Evolutionary conservation across 92 coral and sea anemone species (phyloP).

Genomic region (Zoanthus sociatus): DNA sequence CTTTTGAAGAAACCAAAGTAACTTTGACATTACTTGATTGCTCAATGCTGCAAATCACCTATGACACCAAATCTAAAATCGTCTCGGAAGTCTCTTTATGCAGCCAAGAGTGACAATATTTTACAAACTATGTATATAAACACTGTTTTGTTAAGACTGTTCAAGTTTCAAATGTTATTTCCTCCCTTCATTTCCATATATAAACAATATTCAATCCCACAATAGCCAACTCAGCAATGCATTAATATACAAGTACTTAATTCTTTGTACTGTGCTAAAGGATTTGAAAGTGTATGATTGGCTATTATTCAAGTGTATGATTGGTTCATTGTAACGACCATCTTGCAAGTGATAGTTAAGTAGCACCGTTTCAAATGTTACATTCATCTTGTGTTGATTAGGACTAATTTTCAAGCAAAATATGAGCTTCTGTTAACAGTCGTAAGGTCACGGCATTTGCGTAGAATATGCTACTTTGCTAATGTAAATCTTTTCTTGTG

Average conservation of each 20-base stretch:
- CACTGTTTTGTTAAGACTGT: slow-evolving; percentile 20
- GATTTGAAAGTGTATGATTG: slow-evolving; percentile 17
- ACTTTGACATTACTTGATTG: slow-evolving; percentile 49
- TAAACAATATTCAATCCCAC: slow-evolving; percentile 17
- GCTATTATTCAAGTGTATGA: slow-evolving; percentile 12
- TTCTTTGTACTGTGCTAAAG: slow-evolving; percentile 17
- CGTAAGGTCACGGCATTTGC: slow-evolving; percentile 19
- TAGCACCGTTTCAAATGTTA: slow-evolving; percentile 17
- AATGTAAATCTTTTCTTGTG: slow-evolving; percentile 22
- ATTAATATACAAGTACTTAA: slow-evolving; percentile 16
- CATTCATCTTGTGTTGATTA: slow-evolving; percentile 18
- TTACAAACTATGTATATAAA: slow-evolving; percentile 12
- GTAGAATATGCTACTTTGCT: slow-evolving; percentile 20
- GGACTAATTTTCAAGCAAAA: slow-evolving; percentile 28
- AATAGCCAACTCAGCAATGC: slow-evolving; percentile 18
- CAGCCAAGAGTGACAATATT: slow-evolving; percentile 20
- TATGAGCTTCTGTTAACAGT: slow-evolving; percentile 16
- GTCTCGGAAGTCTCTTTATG: slow-evolving; percentile 34
- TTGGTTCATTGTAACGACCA: slow-evolving; percentile 8
- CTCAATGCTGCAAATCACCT: slow-evolving; percentile 39
- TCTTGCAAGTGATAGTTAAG: slow-evolving; percentile 6
- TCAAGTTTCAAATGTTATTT: slow-evolving; percentile 15
- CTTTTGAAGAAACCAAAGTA: slow-evolving; percentile 50
- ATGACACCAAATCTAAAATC: slow-evolving; percentile 61
- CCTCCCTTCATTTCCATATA: slow-evolving; percentile 10